Percentiles rank a stretch among this genome's conserved stretches.
These are phyloP conservation scores for Mus caroli DNA, from an alignment of 2,797 vertebrate genomes.

Conservation along the genomic window DNA sequence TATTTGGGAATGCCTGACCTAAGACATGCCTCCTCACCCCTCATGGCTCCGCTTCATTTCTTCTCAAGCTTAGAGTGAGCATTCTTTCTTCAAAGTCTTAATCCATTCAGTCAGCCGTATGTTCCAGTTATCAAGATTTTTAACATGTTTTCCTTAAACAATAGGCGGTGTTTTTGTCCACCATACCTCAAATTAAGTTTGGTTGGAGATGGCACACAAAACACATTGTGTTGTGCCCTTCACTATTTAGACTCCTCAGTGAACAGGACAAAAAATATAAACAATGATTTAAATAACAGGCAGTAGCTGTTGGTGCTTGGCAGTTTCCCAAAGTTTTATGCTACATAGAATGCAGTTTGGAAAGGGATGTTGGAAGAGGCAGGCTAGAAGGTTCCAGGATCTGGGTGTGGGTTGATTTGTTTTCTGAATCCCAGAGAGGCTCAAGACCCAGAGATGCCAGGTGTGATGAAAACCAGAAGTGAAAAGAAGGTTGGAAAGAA, in stretches of 20 bases:
- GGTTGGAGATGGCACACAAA: not conserved
- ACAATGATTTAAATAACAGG: not conserved
- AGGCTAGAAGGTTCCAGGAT: not conserved
- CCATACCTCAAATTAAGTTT: slow-evolving; percentile 19
- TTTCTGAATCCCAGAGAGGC: not conserved
- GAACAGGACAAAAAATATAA: slow-evolving; percentile 24
- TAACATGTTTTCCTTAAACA: not conserved
- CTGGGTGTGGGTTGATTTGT: not conserved
- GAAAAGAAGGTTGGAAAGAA: slow-evolving; percentile 17
- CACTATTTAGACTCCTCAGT: not conserved
- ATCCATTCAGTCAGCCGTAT: not conserved
- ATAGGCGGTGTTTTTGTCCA: not conserved
- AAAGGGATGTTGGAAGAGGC: not conserved
- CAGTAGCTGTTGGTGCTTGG: not conserved
- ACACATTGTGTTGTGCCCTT: not conserved
- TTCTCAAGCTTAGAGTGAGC: slow-evolving; percentile 13
- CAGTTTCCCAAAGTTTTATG: not conserved
- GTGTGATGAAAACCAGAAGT: not conserved
- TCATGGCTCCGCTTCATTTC: slow-evolving; percentile 14
- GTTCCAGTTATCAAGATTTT: slow-evolving; percentile 31
- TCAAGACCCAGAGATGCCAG: not conserved
- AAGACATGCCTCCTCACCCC: not conserved
- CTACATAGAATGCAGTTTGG: not conserved
- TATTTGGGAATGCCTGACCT: not conserved
- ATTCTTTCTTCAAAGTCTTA: not conserved